Percentiles rank a stretch among this genome's conserved stretches.
Evolutionary conservation across 2,113 vertebrate species (phyloP).

Genomic region (Notarius lentiginosus): DNA sequence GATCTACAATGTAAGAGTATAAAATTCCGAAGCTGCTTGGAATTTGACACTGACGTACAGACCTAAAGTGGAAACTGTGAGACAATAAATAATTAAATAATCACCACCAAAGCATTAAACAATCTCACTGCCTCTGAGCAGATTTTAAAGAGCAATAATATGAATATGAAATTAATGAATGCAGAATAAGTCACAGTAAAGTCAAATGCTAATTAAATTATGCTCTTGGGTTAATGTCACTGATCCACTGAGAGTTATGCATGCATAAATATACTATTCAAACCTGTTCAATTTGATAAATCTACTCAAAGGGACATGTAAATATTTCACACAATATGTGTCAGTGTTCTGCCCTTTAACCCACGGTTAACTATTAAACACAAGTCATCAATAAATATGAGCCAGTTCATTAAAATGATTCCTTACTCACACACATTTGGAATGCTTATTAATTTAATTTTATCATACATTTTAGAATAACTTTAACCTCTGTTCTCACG

Average conservation of each 20-base stretch:
- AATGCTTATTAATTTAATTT: neutral
- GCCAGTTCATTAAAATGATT: slow-evolving; percentile 6
- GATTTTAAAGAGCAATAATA: slow-evolving; percentile 30
- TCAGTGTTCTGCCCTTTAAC: slow-evolving; percentile 8
- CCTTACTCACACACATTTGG: neutral
- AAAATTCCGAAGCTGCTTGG: neutral
- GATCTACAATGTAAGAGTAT: slow-evolving; percentile 1
- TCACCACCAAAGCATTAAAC: slow-evolving; percentile 8
- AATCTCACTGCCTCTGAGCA: slow-evolving; percentile 2
- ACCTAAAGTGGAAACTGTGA: neutral
- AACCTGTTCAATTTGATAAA: slow-evolving; percentile 35
- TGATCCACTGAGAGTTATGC: slow-evolving; percentile 35
- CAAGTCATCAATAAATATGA: neutral
- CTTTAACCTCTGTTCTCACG: neutral
- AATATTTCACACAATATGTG: slow-evolving; percentile 14
- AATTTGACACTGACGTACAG: neutral
- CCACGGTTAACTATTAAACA: neutral
- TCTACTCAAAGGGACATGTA: slow-evolving; percentile 17
- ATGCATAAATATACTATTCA: slow-evolving; percentile 28
- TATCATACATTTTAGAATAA: neutral
- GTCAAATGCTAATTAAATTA: slow-evolving; percentile 45
- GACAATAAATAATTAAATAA: slow-evolving; percentile 18
- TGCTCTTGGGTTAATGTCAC: slow-evolving; percentile 28
- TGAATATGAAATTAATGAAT: slow-evolving; percentile 30
- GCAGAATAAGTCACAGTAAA: slow-evolving; percentile 27